A percentile compares a stretch with the other conserved stretches of the same genome.
Evolutionary conservation across 2,888 invertebrate genomes (phyloP).

Genomic region (Ophion ventricosus): DNA sequence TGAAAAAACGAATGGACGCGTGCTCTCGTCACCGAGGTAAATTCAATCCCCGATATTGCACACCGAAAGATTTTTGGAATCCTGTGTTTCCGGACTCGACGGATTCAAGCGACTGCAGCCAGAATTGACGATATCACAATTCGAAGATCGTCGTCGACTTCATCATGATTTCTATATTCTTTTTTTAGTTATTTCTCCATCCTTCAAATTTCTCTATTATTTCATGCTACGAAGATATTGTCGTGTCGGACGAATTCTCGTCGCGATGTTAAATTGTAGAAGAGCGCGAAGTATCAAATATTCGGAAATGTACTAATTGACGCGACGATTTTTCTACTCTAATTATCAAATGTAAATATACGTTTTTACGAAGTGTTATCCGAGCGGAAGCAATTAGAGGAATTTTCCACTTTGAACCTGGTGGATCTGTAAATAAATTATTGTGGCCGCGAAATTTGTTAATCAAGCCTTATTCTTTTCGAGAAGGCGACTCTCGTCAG

Average conservation of each 20-base stretch:
- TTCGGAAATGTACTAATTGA: background rate
- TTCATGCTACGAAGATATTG: background rate
- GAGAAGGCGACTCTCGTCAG: too few relatives aligned
- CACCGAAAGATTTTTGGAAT: conserved; percentile 83
- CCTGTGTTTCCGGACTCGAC: conserved; percentile 77
- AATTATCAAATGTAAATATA: background rate
- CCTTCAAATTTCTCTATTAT: background rate
- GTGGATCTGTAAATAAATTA: background rate
- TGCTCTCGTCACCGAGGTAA: conserved; percentile 84
- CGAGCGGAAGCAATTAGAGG: background rate
- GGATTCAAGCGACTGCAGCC: conserved; percentile 60
- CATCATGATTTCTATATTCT: background rate
- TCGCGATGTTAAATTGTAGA: background rate
- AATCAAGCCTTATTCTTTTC: background rate
- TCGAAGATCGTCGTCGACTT: background rate
- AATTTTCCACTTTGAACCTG: background rate
- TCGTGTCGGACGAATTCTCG: background rate
- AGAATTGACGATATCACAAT: conserved; percentile 17
- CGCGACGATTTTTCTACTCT: background rate
- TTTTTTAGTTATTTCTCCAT: background rate
- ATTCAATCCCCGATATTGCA: conserved; percentile 78
- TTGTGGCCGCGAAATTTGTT: background rate
- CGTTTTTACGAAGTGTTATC: background rate
- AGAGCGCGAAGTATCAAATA: background rate
- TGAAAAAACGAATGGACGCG: conserved; percentile 81